Evolutionary conservation across 2,797 vertebrate species (phyloP).

Genomic region (Poeciliopsis infans): DNA sequence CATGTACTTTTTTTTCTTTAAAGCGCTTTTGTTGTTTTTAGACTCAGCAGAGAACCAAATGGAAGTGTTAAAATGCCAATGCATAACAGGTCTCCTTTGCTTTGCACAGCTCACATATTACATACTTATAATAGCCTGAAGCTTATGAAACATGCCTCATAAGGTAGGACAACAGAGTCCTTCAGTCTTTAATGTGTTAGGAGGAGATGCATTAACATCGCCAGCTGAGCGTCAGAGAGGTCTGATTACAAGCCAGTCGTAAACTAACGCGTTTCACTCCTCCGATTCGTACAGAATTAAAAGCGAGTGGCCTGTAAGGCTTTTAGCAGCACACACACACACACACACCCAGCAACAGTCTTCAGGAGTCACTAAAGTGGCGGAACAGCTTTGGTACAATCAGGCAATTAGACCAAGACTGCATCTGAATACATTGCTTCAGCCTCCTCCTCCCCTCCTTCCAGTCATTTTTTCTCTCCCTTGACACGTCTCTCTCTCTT

Average conservation of each 20-base stretch:
- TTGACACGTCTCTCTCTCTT: slow-evolving; percentile 8
- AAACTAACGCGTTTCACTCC: slow-evolving; percentile 53
- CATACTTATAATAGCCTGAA: background rate
- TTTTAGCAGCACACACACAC: slow-evolving; percentile 64
- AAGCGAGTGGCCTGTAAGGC: slow-evolving; percentile 61
- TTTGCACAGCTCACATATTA: background rate
- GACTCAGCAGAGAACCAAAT: too few relatives aligned
- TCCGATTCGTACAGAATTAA: slow-evolving; percentile 57
- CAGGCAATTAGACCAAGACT: slow-evolving; percentile 73
- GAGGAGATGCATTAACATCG: slow-evolving; percentile 34
- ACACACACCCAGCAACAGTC: slow-evolving; percentile 16
- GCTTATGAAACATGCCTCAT: slow-evolving; percentile 42
- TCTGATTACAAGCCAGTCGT: slow-evolving; percentile 73
- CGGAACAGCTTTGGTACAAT: slow-evolving; percentile 73
- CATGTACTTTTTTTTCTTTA: too few relatives aligned
- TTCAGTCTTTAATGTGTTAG: slow-evolving; percentile 9
- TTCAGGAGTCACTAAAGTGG: slow-evolving; percentile 55
- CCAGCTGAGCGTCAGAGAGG: slow-evolving; percentile 64
- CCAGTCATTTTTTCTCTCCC: slow-evolving; percentile 9
- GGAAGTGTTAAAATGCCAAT: too few relatives aligned
- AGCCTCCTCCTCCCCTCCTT: slow-evolving; percentile 29
- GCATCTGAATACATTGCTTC: slow-evolving; percentile 42
- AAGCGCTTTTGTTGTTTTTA: too few relatives aligned
- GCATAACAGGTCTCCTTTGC: too few relatives aligned
- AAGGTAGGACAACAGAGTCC: background rate